A percentile compares a stretch with the other conserved stretches of the same genome.
Evolutionary conservation across 2,113 vertebrate species (phyloP).

Genomic region (Heterotilapia buettikoferi): DNA sequence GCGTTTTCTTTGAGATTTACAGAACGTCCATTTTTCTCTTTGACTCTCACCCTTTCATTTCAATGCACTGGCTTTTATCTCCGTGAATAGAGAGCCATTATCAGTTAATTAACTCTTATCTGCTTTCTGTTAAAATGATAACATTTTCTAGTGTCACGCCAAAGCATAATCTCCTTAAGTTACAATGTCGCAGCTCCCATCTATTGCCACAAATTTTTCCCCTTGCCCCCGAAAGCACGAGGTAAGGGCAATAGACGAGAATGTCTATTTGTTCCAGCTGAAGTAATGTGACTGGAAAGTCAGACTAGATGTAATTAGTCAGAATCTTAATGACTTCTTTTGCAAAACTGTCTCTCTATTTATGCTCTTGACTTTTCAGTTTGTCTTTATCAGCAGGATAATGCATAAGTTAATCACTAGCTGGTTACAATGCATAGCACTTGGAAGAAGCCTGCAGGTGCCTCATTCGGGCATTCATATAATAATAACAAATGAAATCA

Average conservation of each 20-base stretch:
- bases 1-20: conserved; percentile 34
- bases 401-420: conserved; percentile 12
- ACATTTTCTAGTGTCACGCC: conserved; percentile 37
- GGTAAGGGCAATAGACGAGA: neutral
- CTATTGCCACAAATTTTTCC: neutral
- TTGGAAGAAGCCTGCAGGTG: neutral
- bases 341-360: neutral
- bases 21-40: conserved; percentile 34
- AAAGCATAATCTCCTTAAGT: conserved; percentile 11
- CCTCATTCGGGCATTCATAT: neutral
- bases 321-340: conserved; percentile 19
- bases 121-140: conserved; percentile 39
- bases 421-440: neutral
- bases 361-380: conserved; percentile 36
- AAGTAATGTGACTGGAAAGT: conserved; percentile 34
- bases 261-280: conserved; percentile 5
- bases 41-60: conserved; percentile 25
- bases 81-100: conserved; percentile 43
- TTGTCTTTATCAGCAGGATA: conserved; percentile 8
- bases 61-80: conserved; percentile 39
- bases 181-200: neutral
- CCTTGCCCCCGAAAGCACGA: neutral
- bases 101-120: conserved; percentile 69
- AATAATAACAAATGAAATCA: conserved; percentile 30
- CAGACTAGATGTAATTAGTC: conserved; percentile 15